Percentiles rank a stretch among this genome's conserved stretches.
Conservation (phyloP, 1,140 invertebrate species). For the Cydia fagiglandana region DNA sequence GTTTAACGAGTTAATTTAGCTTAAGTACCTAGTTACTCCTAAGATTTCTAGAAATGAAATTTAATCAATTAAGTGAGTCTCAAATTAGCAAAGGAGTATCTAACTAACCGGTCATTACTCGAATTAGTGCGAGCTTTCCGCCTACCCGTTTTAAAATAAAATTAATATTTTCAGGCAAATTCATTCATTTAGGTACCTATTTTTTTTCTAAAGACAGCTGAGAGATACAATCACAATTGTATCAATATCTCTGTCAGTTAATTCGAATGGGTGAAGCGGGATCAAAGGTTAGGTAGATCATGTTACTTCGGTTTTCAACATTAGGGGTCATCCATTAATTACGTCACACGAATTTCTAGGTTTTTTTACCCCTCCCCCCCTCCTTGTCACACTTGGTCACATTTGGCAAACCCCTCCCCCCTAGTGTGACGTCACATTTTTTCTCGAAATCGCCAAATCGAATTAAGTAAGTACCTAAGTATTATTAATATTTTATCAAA, state of each 20-base stretch:
- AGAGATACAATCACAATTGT: neutral
- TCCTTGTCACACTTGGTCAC: too few species aligned
- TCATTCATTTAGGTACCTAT: neutral
- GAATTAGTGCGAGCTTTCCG: neutral
- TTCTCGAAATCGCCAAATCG: too few species aligned
- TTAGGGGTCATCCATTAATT: too few species aligned
- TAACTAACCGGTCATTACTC: neutral
- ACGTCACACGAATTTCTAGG: too few species aligned
- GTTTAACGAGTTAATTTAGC: neutral
- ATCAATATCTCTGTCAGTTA: neutral
- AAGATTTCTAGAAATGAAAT: neutral
- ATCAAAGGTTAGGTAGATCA: neutral
- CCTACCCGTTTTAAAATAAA: neutral
- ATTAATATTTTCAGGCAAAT: constrained; percentile 3
- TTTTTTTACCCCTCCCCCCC: too few species aligned
- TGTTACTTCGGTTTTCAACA: neutral
- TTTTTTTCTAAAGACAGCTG: neutral
- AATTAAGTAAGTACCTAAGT: too few species aligned
- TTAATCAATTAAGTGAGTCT: neutral
- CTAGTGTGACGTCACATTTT: too few species aligned
- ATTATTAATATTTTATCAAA: too few species aligned
- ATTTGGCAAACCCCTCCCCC: too few species aligned
- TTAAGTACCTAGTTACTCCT: neutral
- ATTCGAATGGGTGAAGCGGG: neutral
- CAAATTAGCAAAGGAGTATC: neutral